These are phyloP conservation scores for Drosophila repleta DNA, from an alignment of 1,140 invertebrate genomes.

Conservation along the genomic window DNA sequence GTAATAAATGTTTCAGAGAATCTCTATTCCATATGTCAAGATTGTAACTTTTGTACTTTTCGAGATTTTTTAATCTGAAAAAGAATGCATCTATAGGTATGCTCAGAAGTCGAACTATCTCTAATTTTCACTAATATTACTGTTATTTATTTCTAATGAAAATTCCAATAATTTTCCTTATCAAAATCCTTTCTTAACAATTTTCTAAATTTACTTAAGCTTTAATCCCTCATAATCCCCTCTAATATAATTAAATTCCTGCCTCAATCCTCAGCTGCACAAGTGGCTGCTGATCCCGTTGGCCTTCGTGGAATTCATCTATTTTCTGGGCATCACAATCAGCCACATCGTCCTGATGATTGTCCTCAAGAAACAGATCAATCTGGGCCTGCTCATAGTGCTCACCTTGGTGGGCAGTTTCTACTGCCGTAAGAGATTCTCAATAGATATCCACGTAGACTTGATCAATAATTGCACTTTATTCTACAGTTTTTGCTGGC, in stretches of 20 bases:
- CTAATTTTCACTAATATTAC: no score
- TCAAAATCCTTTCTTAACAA: no score
- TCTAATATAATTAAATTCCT: neutral
- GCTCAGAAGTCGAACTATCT: no score
- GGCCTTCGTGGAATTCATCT: slow-evolving; percentile 54
- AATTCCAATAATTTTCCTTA: no score
- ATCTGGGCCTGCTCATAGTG: slow-evolving; percentile 66
- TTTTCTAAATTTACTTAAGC: no score
- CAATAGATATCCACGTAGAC: neutral
- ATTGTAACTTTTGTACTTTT: no score
- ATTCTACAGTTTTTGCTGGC: slow-evolving; percentile 58
- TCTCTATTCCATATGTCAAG: no score
- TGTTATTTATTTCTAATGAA: no score
- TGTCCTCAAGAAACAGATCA: slow-evolving; percentile 70
- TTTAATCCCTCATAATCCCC: neutral
- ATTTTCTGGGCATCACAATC: slow-evolving; percentile 40
- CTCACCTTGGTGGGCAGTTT: slow-evolving; percentile 68
- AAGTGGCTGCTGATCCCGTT: slow-evolving; percentile 69
- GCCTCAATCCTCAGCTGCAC: slow-evolving; percentile 37
- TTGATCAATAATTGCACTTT: neutral
- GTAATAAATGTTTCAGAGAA: no score
- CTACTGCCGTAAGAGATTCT: slow-evolving; percentile 57
- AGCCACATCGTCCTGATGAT: slow-evolving; percentile 74
- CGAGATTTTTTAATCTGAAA: no score
- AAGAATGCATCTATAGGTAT: no score